Evolutionary conservation across 2,888 invertebrate species (phyloP).

Genomic region (Diarsia mendica): DNA sequence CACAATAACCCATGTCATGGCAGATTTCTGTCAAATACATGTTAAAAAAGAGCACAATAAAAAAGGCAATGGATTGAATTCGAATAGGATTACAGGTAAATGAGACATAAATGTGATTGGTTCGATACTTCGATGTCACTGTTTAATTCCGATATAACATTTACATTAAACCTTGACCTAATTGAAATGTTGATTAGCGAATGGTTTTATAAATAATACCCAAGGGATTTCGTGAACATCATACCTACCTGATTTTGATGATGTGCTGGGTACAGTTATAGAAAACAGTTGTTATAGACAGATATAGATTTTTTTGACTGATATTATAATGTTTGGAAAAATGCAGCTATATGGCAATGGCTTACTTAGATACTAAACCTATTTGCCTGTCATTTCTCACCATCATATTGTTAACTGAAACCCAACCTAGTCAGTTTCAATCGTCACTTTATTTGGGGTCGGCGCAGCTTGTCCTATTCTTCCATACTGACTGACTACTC

Average conservation of each 20-base stretch:
- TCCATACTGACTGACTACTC: too few species aligned
- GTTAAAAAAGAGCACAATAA: not conserved
- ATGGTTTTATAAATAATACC: constrained; percentile 20
- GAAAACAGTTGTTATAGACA: too few species aligned
- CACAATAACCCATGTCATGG: not conserved
- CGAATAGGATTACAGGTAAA: not conserved
- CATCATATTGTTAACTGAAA: not conserved
- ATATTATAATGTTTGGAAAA: too few species aligned
- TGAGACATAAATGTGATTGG: constrained; percentile 15
- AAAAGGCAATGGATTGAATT: constrained; percentile 4
- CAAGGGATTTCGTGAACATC: not conserved
- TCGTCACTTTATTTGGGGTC: too few species aligned
- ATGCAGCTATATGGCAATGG: not conserved
- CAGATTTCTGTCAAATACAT: not conserved
- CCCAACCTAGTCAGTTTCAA: too few species aligned
- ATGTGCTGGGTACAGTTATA: not conserved
- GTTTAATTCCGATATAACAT: constrained; percentile 26
- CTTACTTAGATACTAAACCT: not conserved
- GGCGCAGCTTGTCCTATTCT: too few species aligned
- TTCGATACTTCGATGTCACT: constrained; percentile 7
- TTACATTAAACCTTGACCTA: constrained; percentile 30
- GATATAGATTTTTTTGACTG: too few species aligned
- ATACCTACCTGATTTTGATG: not conserved
- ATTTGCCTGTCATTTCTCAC: not conserved
- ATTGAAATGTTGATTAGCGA: constrained; percentile 28